These are phyloP conservation scores for Garrulus glandarius DNA, from an alignment of 2,797 vertebrate species.

Conservation along the genomic window DNA sequence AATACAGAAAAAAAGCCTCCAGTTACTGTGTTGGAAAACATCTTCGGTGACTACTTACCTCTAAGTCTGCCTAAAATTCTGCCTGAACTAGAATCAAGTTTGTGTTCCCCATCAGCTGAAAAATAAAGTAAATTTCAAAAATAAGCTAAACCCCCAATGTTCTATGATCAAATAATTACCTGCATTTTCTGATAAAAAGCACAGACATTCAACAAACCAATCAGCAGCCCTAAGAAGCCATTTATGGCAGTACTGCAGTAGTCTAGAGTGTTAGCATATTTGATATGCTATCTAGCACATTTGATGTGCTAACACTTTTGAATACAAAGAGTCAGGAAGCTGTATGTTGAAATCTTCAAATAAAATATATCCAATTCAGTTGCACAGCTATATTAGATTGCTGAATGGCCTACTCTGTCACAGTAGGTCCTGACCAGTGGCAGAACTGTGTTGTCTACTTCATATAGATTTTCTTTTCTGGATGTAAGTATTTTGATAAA, in stretches of 20 bases:
- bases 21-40: background rate
- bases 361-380: background rate
- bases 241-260: background rate
- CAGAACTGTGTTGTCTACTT: background rate
- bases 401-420: background rate
- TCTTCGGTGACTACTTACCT: constrained; percentile 75
- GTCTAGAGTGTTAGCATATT: background rate
- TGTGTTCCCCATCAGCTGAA: constrained; percentile 85
- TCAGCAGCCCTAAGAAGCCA: background rate
- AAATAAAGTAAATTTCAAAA: constrained; percentile 59
- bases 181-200: background rate
- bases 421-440: background rate
- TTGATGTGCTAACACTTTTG: background rate
- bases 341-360: background rate
- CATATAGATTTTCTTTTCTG: background rate
- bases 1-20: background rate
- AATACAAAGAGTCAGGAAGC: background rate
- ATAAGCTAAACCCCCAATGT: background rate
- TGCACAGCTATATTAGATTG: background rate
- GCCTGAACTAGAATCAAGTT: constrained; percentile 84
- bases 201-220: background rate
- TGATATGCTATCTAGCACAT: background rate
- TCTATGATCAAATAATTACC: background rate
- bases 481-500: background rate
- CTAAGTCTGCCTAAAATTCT: constrained; percentile 90